These are phyloP conservation scores for Tenebrio molitor DNA, from an alignment of 1,140 invertebrate species.

Conservation along the genomic window DNA sequence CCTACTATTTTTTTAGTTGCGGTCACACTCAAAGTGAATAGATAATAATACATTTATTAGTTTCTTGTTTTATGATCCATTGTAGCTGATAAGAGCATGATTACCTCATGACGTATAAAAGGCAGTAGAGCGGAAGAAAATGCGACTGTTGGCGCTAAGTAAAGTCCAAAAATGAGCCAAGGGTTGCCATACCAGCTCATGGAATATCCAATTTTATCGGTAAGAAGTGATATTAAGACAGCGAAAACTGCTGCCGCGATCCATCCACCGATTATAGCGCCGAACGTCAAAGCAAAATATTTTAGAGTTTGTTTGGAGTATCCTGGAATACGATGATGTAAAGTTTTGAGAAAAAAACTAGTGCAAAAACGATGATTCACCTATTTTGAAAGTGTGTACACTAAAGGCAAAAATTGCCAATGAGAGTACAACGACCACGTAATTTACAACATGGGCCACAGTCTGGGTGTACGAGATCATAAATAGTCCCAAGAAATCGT, in stretches of 20 bases:
- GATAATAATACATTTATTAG: too few relatives aligned
- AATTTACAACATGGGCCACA: conserved; percentile 69
- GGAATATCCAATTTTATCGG: conserved; percentile 56
- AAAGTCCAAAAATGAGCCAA: conserved; percentile 62
- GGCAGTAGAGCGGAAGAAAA: conserved; percentile 50
- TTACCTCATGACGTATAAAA: conserved; percentile 53
- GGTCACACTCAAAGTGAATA: too few relatives aligned
- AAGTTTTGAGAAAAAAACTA: conserved; percentile 43
- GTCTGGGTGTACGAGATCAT: conserved; percentile 71
- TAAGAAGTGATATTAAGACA: conserved; percentile 49
- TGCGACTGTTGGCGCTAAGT: conserved; percentile 57
- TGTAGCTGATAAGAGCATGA: neutral
- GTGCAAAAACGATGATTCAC: conserved; percentile 50
- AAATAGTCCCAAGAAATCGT: conserved; percentile 72
- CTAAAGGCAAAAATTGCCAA: conserved; percentile 61
- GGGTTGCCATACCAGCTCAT: conserved; percentile 66
- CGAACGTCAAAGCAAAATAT: conserved; percentile 50
- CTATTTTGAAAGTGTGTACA: conserved; percentile 57
- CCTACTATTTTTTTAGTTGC: too few relatives aligned
- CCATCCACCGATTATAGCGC: conserved; percentile 55
- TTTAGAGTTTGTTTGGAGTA: conserved; percentile 48
- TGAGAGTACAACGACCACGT: conserved; percentile 59
- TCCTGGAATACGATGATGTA: conserved; percentile 53
- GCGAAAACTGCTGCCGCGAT: conserved; percentile 47
- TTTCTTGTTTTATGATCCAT: too few relatives aligned